A percentile compares a stretch with the other conserved stretches of the same genome.
These are phyloP conservation scores for Strigops habroptila DNA, from an alignment of 2,113 vertebrate genomes.

Conservation along the genomic window DNA sequence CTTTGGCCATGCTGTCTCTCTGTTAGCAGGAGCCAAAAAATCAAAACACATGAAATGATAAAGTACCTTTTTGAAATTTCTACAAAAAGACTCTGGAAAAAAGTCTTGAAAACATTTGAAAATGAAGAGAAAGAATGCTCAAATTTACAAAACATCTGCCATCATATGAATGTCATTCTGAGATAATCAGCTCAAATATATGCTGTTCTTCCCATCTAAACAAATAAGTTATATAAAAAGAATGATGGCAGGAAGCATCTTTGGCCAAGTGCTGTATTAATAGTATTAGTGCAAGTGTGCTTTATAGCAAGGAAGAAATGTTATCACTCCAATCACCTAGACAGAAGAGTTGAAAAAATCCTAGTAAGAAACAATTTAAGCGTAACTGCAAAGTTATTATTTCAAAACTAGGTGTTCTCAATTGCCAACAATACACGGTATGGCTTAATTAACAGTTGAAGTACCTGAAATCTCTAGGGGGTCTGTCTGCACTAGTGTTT, in stretches of 20 bases:
- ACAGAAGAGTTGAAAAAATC: neutral
- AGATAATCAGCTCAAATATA: neutral
- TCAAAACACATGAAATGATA: neutral
- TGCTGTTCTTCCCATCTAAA: neutral
- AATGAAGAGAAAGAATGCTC: neutral
- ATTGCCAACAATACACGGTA: neutral
- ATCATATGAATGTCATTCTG: neutral
- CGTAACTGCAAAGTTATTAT: neutral
- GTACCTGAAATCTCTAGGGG: neutral
- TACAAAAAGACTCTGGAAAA: neutral
- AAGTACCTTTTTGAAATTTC: neutral
- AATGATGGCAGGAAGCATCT: neutral
- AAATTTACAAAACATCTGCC: neutral
- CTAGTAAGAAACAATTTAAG: neutral
- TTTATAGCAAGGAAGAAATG: neutral
- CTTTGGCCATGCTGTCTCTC: neutral
- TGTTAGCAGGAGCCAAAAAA: neutral
- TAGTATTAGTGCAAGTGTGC: neutral
- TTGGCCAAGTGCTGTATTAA: neutral
- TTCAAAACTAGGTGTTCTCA: slow-evolving; percentile 9
- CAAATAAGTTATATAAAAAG: neutral
- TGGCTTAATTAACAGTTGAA: neutral
- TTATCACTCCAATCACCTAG: neutral
- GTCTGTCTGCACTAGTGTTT: neutral
- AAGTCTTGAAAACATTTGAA: neutral